Evolutionary conservation across 2,888 invertebrate genomes (phyloP).

Genomic region (Girardia tigrina): DNA sequence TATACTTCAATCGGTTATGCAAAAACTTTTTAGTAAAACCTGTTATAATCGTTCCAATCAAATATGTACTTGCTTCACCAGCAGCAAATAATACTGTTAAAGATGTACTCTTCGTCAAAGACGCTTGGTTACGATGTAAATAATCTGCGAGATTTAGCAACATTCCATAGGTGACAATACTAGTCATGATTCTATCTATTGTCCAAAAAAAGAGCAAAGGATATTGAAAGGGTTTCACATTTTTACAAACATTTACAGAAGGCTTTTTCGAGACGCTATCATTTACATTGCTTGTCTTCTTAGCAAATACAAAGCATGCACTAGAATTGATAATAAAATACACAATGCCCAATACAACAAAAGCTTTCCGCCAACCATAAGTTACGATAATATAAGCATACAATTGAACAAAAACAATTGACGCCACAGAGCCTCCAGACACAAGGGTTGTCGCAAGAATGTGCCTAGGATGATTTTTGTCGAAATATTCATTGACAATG

Average conservation of each 20-base stretch:
- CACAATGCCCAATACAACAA: slow-evolving; percentile 9
- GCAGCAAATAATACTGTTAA: slow-evolving; percentile 26
- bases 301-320: slow-evolving; percentile 24
- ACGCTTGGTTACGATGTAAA: not conserved
- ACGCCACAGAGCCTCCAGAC: slow-evolving; percentile 30
- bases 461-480: slow-evolving; percentile 5
- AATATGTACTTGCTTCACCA: slow-evolving; percentile 32
- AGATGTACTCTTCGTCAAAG: not conserved
- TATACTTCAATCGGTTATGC: slow-evolving; percentile 15
- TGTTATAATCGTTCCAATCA: slow-evolving; percentile 26
- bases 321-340: slow-evolving; percentile 26
- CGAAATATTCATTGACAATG: slow-evolving; percentile 33
- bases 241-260: not conserved
- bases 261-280: not conserved
- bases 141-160: slow-evolving; percentile 32
- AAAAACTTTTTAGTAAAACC: slow-evolving; percentile 28
- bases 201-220: slow-evolving; percentile 24
- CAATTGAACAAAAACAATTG: slow-evolving; percentile 26
- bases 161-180: slow-evolving; percentile 32
- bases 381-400: slow-evolving; percentile 14
- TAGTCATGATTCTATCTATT: slow-evolving; percentile 30
- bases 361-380: slow-evolving; percentile 31
- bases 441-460: slow-evolving; percentile 26
- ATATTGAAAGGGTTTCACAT: not conserved
- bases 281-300: slow-evolving; percentile 18